These are phyloP conservation scores for Argya squamiceps DNA, from an alignment of 2,797 vertebrate species.

Conservation along the genomic window DNA sequence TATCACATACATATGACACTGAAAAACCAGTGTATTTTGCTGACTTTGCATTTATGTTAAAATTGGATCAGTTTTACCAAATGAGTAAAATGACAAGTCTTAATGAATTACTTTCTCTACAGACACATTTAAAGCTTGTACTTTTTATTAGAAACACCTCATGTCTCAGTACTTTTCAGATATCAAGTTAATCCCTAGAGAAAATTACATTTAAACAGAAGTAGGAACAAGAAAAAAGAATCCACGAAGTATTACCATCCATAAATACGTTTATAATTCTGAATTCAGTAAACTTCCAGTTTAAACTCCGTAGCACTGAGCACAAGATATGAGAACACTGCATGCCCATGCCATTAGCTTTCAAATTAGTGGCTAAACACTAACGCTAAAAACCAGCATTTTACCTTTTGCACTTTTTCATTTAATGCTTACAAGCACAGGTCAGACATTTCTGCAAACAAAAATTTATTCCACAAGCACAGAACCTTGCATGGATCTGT, in stretches of 20 bases:
- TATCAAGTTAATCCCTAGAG: not conserved
- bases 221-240: not conserved
- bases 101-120: not conserved
- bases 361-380: not conserved
- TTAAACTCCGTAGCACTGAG: not conserved
- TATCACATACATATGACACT: not conserved
- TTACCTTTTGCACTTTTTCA: not conserved
- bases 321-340: not conserved
- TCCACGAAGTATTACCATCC: not conserved
- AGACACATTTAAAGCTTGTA: not conserved
- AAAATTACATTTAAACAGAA: not conserved
- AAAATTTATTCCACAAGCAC: not conserved
- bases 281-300: not conserved
- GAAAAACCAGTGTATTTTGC: not conserved
- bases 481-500: not conserved
- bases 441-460: not conserved
- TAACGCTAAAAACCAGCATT: not conserved
- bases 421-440: not conserved
- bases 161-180: not conserved
- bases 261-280: not conserved
- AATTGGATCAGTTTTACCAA: not conserved
- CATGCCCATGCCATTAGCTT: not conserved
- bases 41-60: not conserved
- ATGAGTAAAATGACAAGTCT: not conserved
- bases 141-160: not conserved